These are phyloP conservation scores for Lydus trimaculatus DNA, from an alignment of 2,888 invertebrate species.

Conservation along the genomic window DNA sequence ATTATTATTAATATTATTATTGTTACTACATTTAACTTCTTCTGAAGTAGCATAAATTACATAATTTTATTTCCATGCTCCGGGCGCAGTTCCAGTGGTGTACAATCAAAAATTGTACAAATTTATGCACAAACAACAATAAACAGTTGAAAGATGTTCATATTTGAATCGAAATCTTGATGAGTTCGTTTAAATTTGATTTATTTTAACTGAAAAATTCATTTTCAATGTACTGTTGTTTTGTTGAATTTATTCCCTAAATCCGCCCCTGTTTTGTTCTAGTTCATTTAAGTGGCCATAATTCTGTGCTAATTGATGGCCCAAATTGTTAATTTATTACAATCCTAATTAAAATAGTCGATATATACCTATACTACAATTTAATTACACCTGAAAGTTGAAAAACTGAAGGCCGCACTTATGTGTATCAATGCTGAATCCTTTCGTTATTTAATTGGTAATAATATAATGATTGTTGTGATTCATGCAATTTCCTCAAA, in stretches of 20 bases:
- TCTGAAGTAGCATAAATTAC: not conserved
- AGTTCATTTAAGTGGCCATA: not conserved
- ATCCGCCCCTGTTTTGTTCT: not conserved
- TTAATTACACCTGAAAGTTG: not conserved
- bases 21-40: not conserved
- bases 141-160: too few species aligned
- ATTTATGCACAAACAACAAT: too few species aligned
- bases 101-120: too few species aligned
- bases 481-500: conserved; percentile 29
- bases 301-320: not conserved
- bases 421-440: too few species aligned
- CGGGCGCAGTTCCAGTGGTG: not conserved
- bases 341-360: not conserved
- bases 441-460: too few species aligned
- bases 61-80: not conserved
- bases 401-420: not conserved
- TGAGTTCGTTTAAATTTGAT: too few species aligned
- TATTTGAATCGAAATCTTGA: too few species aligned
- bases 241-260: not conserved
- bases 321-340: not conserved
- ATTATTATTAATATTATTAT: not conserved
- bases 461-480: not conserved
- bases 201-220: too few species aligned
- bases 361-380: not conserved
- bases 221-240: too few species aligned